These are phyloP conservation scores for Eueides isabella DNA, from an alignment of 1,140 invertebrate species.

Conservation along the genomic window DNA sequence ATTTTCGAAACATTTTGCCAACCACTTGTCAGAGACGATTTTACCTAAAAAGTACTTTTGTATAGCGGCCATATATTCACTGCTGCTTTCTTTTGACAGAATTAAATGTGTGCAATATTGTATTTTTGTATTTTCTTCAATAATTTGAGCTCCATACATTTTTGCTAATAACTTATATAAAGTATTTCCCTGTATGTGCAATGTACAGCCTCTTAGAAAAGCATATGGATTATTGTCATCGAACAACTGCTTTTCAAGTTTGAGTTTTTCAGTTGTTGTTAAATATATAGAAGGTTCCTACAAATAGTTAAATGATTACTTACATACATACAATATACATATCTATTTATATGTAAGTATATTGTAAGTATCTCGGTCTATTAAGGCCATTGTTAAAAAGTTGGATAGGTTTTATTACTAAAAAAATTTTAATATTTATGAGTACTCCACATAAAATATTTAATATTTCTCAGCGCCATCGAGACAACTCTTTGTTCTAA, in stretches of 20 bases:
- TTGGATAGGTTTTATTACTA: no score
- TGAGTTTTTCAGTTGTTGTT: constrained; percentile 58
- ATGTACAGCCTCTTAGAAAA: constrained; percentile 56
- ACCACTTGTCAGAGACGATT: constrained; percentile 61
- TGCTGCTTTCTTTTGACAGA: constrained; percentile 38
- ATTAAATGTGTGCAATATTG: constrained; percentile 45
- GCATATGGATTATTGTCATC: constrained; percentile 54
- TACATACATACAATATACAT: no score
- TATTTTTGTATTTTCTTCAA: constrained; percentile 47
- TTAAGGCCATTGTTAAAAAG: no score
- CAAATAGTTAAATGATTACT: no score
- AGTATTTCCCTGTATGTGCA: constrained; percentile 43
- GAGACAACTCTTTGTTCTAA: no score
- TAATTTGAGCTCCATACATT: constrained; percentile 58
- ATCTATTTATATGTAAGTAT: no score
- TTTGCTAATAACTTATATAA: constrained; percentile 41
- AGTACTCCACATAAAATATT: no score
- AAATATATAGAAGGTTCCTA: constrained; percentile 59
- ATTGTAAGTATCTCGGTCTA: no score
- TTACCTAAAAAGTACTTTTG: constrained; percentile 12
- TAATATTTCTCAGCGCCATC: no score
- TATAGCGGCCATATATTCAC: not conserved
- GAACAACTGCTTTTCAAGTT: constrained; percentile 61
- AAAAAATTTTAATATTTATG: no score
- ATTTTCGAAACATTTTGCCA: constrained; percentile 53